Conservation (phyloP, 1,140 invertebrate species). For the Caerostris darwini region DNA sequence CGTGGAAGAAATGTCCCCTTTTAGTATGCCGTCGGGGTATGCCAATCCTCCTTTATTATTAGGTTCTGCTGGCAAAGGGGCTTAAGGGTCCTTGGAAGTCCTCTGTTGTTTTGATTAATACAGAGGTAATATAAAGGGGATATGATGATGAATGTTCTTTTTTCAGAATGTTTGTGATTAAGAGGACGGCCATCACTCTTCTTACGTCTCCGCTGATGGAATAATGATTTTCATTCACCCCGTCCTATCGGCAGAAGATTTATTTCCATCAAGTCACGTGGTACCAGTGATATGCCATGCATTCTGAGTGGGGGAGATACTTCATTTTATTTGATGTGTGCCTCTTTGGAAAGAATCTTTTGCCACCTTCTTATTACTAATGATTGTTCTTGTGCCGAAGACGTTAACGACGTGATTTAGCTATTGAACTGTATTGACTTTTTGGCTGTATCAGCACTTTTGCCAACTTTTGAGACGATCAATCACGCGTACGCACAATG, state of each 20-base stretch:
- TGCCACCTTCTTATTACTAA: not conserved
- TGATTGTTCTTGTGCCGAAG: not conserved
- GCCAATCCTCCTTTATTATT: constrained; percentile 23
- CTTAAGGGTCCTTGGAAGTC: not conserved
- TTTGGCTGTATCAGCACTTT: not conserved
- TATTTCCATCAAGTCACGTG: not conserved
- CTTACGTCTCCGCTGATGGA: not conserved
- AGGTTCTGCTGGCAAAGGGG: constrained; percentile 13
- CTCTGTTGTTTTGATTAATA: constrained; percentile 49
- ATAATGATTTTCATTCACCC: not conserved
- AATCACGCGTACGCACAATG: no score
- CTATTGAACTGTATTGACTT: not conserved
- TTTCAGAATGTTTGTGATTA: constrained; percentile 17
- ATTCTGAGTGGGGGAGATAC: not conserved
- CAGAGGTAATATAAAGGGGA: constrained; percentile 38
- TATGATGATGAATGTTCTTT: constrained; percentile 29
- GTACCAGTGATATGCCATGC: not conserved
- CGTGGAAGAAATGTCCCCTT: not conserved
- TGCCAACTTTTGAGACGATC: no score
- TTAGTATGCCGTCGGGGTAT: constrained; percentile 43
- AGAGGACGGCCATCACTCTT: not conserved
- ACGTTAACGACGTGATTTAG: not conserved
- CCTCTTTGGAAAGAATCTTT: not conserved
- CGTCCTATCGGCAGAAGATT: not conserved
- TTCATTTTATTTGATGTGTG: not conserved